A percentile compares a stretch with the other conserved stretches of the same genome.
Conservation (phyloP, 2,797 vertebrate genomes). For the Babyrousa celebensis region DNA sequence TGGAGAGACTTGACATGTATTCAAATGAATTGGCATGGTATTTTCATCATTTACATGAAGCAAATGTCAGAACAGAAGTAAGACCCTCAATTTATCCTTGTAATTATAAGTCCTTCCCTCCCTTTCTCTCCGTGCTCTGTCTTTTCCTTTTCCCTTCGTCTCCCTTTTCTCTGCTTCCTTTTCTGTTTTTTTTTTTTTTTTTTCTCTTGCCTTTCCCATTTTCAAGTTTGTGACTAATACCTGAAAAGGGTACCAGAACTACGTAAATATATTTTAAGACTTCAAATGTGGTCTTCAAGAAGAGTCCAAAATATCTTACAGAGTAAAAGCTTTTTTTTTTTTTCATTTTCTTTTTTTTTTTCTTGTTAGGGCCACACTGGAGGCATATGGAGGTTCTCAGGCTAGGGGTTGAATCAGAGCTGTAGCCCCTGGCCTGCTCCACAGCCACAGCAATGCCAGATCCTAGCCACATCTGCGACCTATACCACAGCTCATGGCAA, state of each 20-base stretch:
- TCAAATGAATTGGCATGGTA: constrained; percentile 85
- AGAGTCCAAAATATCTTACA: neutral
- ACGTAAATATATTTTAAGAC: constrained; percentile 31
- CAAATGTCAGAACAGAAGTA: constrained; percentile 87
- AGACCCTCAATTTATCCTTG: constrained; percentile 83
- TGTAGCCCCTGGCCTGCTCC: too few species aligned
- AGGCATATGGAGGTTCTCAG: too few species aligned
- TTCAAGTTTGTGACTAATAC: constrained; percentile 2
- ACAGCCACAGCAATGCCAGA: too few species aligned
- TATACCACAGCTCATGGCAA: too few species aligned
- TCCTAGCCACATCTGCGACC: too few species aligned
- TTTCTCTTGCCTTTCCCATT: neutral
- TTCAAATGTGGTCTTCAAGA: constrained; percentile 44
- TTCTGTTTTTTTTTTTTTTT: neutral
- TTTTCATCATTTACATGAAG: constrained; percentile 86
- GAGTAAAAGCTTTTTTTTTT: constrained; percentile 42
- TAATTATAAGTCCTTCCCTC: constrained; percentile 76
- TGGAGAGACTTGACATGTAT: constrained; percentile 82
- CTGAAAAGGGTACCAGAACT: neutral
- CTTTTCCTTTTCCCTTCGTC: neutral
- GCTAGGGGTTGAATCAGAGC: too few species aligned
- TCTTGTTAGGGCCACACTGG: too few species aligned
- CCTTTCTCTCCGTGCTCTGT: neutral
- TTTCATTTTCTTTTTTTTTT: neutral
- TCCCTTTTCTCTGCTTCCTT: neutral